These are phyloP conservation scores for Herpailurus yagouaroundi DNA, from an alignment of 2,113 vertebrate species.

Conservation along the genomic window DNA sequence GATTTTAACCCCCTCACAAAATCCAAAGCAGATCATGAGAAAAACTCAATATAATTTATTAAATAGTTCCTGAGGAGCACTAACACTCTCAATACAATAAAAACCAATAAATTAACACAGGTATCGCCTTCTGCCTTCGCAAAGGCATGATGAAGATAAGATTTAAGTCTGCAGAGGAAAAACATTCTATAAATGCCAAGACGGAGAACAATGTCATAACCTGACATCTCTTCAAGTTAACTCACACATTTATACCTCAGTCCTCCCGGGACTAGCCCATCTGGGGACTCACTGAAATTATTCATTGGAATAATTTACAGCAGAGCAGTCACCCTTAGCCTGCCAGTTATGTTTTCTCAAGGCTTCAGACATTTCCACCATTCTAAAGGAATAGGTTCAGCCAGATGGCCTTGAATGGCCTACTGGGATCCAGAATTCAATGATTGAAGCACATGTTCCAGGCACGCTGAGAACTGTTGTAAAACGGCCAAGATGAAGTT, in stretches of 20 bases:
- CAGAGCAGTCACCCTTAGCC: too few relatives aligned
- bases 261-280: background rate
- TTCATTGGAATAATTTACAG: background rate
- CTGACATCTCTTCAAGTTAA: background rate
- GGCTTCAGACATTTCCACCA: background rate
- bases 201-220: too few relatives aligned
- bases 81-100: conserved; percentile 53
- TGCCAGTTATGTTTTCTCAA: background rate
- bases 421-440: rapidly evolving
- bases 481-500: background rate
- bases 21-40: background rate
- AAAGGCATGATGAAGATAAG: background rate
- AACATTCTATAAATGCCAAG: conserved; percentile 15
- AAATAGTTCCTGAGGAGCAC: conserved; percentile 57
- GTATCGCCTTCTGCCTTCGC: background rate
- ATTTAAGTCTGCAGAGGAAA: background rate
- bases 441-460: background rate
- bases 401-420: background rate
- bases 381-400: background rate
- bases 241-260: background rate
- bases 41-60: conserved; percentile 75
- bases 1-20: background rate
- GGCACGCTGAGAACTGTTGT: background rate
- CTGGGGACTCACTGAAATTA: background rate
- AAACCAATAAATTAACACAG: conserved; percentile 73